These are phyloP conservation scores for Porites rus DNA, from an alignment of 92 coral and sea anemone species.

Conservation along the genomic window DNA sequence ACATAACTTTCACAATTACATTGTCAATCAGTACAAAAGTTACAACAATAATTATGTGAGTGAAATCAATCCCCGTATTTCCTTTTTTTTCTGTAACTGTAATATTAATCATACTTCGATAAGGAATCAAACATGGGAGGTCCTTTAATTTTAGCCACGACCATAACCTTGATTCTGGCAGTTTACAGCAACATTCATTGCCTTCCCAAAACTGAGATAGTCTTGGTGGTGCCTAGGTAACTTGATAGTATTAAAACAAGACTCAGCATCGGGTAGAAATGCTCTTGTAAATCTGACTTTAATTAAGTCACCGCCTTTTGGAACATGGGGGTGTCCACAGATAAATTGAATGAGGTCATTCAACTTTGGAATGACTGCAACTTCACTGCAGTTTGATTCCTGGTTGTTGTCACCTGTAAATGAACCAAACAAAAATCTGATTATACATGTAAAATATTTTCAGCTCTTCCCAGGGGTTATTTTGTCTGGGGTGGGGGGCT, in stretches of 20 bases:
- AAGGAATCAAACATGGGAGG: constrained; percentile 2
- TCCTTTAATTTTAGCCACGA: constrained; percentile 37
- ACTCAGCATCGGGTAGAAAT: constrained; percentile 23
- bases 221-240: constrained; percentile 37
- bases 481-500: constrained; percentile 1
- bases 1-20: no score
- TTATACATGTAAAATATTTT: background rate
- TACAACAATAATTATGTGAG: no score
- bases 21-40: no score
- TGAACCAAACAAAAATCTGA: background rate
- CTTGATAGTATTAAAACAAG: constrained; percentile 45
- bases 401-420: constrained; percentile 10
- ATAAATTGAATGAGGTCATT: constrained; percentile 55
- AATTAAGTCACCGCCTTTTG: no score
- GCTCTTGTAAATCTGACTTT: no score
- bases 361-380: constrained; percentile 28
- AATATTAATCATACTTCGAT: constrained; percentile 16
- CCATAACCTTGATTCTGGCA: constrained; percentile 63
- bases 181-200: constrained; percentile 61
- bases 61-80: background rate
- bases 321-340: constrained; percentile 28
- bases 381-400: constrained; percentile 18
- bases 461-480: constrained; percentile 5
- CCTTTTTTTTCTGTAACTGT: constrained; percentile 10
- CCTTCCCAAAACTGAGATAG: constrained; percentile 23